phyloP scores from a whole-genome alignment of 2,113 vertebrate species.

The Argyrosomus japonicus region DNA sequence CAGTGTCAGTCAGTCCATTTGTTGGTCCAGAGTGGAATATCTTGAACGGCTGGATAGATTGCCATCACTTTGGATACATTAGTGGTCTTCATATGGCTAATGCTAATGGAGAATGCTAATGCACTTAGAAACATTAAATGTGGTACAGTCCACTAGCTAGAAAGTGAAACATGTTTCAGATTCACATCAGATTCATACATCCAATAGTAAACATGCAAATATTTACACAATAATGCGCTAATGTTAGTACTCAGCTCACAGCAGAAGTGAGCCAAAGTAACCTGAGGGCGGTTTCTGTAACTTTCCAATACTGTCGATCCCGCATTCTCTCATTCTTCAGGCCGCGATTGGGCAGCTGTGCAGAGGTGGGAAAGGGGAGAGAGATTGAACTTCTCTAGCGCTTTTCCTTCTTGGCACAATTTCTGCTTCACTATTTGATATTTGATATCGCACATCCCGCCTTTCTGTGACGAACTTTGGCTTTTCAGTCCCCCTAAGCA shows the following conservation, averaged over 20 bases:
- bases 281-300: not conserved
- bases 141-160: no score
- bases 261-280: not conserved
- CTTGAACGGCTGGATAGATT: not conserved
- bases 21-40: not conserved
- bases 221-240: no score
- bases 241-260: no score
- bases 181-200: not conserved
- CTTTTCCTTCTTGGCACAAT: no score
- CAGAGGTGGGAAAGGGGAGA: not conserved
- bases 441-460: not conserved
- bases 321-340: not conserved
- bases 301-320: not conserved
- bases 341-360: not conserved
- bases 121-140: no score
- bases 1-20: not conserved
- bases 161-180: no score
- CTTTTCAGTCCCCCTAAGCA: not conserved
- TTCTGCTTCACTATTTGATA: no score
- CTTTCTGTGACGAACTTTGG: not conserved
- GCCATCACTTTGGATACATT: not conserved
- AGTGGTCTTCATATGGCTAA: not conserved
- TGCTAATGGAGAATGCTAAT: not conserved
- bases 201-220: not conserved
- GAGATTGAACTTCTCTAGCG: not conserved